Base-by-base conservation (phyloP, 2,888 invertebrate genomes). In the Mechanitis mazaeus region DNA sequence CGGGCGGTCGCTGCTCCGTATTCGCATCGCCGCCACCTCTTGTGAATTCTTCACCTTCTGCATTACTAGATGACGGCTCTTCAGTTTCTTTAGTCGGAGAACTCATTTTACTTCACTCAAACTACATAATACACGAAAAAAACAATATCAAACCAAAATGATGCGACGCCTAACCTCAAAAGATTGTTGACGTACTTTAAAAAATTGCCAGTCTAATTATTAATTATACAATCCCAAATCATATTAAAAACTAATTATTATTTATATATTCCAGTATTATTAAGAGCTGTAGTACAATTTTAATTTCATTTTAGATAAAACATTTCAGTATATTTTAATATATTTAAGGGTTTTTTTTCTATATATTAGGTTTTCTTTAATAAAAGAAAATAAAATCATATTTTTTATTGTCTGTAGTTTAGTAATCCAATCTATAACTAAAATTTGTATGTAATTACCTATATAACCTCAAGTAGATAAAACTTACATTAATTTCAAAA, bases 101-200 rank as follows among this genome's bases (percentile, higher is more conserved):
- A 84, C 83, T 86, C 89, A 89, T 89, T 81, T 77, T 84, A 64
- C 64, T 61, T 60, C 66, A 68, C 69, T 71, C 76, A 76, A 68
- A 80, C 87, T 87, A 87, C 89, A 89, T 88, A 87, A 86, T 88
- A 86, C 69, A 76, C 64, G 70, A 77, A 72, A 76, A 79, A 83
- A 87, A 84, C 79, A 81, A 83, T 81, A 79, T 71, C 64, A 80
- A 86, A 83, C 75, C 69, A 78, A 81, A 83, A 80, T 70, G 79
- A 85, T 83, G 83, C 82, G 77, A 85, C 79, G 82, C 80, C 78
- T 89, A 89, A 89, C 88, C 88, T 89, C 71, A 79, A 87, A 84
- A 61, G 60, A 74, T 77, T 81, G 81, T 84, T 86, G 85, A 83
- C 84, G 80, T 81, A 69, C 54, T 66, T 54, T 59, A 61, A 64